Base-by-base conservation (phyloP, 1,140 invertebrate genomes). In the Drosophila chauvacae region DNA sequence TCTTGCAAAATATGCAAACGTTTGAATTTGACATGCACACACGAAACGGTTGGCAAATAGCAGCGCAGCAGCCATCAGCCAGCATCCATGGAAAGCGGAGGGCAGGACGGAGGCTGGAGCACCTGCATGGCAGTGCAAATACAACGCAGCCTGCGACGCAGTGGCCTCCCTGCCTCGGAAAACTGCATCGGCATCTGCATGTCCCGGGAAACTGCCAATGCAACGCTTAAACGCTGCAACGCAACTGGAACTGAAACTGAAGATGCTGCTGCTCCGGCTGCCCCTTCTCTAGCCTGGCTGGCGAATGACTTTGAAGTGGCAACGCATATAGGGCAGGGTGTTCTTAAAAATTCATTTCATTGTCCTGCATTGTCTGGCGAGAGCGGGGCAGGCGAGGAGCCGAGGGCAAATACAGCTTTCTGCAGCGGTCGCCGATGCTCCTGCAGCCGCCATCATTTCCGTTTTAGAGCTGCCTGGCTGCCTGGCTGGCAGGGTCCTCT, bases 331-430 rank as follows among this genome's bases (percentile, higher is more conserved):
- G 85, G 85, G 85, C 84, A 87, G 80, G 83, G 83, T 72, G 79
- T 88, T 90, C 85, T 88, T 90, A 88, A 88, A 88, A 88, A 88
- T 88, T 88, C 85, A 88, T 88, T 88, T 88, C 78, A 88, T 90
- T 88, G 85, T 88, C 85, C 85, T 88, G 85, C 81, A 85, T 90
- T 90, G 85, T 85, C 85, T 88, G 81, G 65, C 64, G 9, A 26
- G 61, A 68, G 66, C 63, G 69, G 77, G 63, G 65, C 45, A 47
- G 56, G 50, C 62, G 37, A 56, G 64, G 72, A 65, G 77, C 47
- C 63, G 64, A 71, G 73, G 77, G 81, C 86, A 88, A 88, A 88
- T 77, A 88, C 85, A 88, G 84, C 84, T 88, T 88, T 88, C 80
- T 84, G 83, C 73, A 82, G 63, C 72, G 82, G 63, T 69, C 76